Evolutionary conservation across 2,888 invertebrate genomes (phyloP), one percentile per base, ranked within the genome.

Genomic region (Tenthredo scrophulariae): DNA sequence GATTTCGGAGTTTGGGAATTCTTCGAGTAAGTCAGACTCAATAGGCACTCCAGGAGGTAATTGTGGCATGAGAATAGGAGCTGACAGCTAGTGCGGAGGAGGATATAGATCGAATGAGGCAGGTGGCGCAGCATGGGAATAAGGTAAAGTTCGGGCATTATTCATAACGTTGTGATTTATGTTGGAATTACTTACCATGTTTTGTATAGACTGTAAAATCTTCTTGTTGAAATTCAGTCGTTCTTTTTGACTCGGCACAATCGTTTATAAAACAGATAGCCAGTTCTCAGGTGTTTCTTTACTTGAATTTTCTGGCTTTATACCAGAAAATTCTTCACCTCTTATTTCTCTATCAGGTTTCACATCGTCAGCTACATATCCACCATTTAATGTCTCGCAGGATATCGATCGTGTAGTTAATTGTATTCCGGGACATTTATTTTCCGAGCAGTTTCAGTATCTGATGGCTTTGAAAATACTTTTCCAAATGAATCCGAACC

Each of bases 101-200:
- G 26, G 22, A 15, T 65, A 37, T 15, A n/a, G 22, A 80, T 80
- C 15, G 58, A 62, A 26, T 22, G 62, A 40, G 37, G 62, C 7
- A 80, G 80, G 58, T 10, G 13, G 79, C 9, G 22, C 15, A 58
- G 79, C 62, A 62, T 62, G 9, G 37, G 40, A 40, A 37, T 62
- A 80, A n/a, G 37, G 62, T 40, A 62, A 37, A 62, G 22, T 40
- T 50, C 40, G 40, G n/a, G 40, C 80, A 80, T 77, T 77, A 50
- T 80, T 80, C 58, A 80, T 37, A 22, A 62, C 58, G 22, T 58
- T 62, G 58, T 40, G 58, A 80, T 79, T 79, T 40, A 79, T 62
- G 58, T 79, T 79, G 13, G 58, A 40, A 54, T 62, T 62, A 40
- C 22, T 79, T 37, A 58, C 58, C 40, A 22, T 37, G 37, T 58